Evolutionary conservation across 2,888 invertebrate species (phyloP).

Genomic region (Pocota personata): DNA sequence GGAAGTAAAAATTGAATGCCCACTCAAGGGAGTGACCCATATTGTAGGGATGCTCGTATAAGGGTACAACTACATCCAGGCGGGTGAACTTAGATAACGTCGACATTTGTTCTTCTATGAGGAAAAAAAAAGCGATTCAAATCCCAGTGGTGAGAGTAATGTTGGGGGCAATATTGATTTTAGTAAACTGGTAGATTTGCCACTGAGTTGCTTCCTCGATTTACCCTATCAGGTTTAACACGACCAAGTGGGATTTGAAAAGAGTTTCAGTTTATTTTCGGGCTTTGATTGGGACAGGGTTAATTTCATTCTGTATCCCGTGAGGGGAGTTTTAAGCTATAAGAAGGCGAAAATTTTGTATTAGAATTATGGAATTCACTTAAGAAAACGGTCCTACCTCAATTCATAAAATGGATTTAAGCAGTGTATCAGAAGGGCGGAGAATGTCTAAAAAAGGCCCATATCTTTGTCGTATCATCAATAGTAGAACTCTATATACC

Average conservation of each 20-base stretch:
- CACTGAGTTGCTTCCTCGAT: slow-evolving; percentile 17
- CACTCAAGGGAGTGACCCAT: slow-evolving; percentile 40
- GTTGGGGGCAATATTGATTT: slow-evolving; percentile 47
- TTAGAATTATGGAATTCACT: not conserved
- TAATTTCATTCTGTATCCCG: not conserved
- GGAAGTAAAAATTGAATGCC: slow-evolving; percentile 39
- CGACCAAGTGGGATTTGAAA: slow-evolving; percentile 23
- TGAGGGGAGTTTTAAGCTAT: not conserved
- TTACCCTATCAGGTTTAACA: slow-evolving; percentile 21
- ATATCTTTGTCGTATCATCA: too few relatives aligned
- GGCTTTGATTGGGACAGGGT: not conserved
- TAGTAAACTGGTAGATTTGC: slow-evolving; percentile 28
- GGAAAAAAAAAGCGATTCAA: slow-evolving; percentile 5
- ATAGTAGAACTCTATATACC: too few relatives aligned
- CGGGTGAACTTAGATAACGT: slow-evolving; percentile 56
- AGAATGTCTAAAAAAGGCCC: too few relatives aligned
- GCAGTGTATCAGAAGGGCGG: too few relatives aligned
- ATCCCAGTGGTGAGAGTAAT: slow-evolving; percentile 26
- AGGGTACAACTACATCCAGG: slow-evolving; percentile 30
- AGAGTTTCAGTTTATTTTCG: not conserved
- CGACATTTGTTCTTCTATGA: slow-evolving; percentile 41
- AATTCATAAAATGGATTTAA: too few relatives aligned
- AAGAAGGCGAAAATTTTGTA: not conserved
- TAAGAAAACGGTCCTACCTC: too few relatives aligned
- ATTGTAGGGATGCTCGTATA: slow-evolving; percentile 17